A percentile compares a stretch with the other conserved stretches of the same genome.
Conservation (phyloP, 2,113 vertebrate species). For the Reinhardtius hippoglossoides region DNA sequence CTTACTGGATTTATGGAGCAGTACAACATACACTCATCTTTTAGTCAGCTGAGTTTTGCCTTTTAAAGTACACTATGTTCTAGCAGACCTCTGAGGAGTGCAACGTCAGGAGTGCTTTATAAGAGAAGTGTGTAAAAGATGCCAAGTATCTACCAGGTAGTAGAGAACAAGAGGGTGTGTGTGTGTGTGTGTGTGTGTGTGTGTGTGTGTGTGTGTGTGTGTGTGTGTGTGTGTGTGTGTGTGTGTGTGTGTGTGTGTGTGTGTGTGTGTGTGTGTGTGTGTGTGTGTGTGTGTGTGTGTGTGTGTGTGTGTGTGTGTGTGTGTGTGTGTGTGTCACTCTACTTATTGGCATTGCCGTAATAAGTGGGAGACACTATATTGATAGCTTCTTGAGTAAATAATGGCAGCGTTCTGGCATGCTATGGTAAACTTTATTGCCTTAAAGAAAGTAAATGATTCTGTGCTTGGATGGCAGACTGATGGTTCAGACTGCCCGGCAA, state of each 20-base stretch:
- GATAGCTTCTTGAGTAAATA: slow-evolving; percentile 24
- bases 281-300: too few species aligned
- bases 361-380: not conserved
- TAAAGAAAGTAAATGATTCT: slow-evolving; percentile 4
- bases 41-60: slow-evolving; percentile 15
- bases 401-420: slow-evolving; percentile 24
- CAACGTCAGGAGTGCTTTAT: slow-evolving; percentile 39
- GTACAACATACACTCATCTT: slow-evolving; percentile 3
- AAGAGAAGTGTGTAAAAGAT: slow-evolving; percentile 39
- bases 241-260: not conserved
- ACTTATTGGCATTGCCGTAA: slow-evolving; percentile 25
- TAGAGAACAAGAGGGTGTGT: slow-evolving; percentile 28
- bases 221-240: too few species aligned
- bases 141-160: slow-evolving; percentile 47
- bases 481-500: slow-evolving; percentile 46
- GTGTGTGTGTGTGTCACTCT: not conserved
- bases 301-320: too few species aligned
- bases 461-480: not conserved
- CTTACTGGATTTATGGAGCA: slow-evolving; percentile 4
- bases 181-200: too few species aligned
- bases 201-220: not conserved
- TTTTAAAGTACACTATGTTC: slow-evolving; percentile 52
- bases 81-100: slow-evolving; percentile 28
- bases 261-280: too few species aligned
- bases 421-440: slow-evolving; percentile 13